Percentiles rank a stretch among this genome's conserved stretches.
Evolutionary conservation across 2,113 vertebrate genomes (phyloP).

Genomic region (Desmodus rotundus): DNA sequence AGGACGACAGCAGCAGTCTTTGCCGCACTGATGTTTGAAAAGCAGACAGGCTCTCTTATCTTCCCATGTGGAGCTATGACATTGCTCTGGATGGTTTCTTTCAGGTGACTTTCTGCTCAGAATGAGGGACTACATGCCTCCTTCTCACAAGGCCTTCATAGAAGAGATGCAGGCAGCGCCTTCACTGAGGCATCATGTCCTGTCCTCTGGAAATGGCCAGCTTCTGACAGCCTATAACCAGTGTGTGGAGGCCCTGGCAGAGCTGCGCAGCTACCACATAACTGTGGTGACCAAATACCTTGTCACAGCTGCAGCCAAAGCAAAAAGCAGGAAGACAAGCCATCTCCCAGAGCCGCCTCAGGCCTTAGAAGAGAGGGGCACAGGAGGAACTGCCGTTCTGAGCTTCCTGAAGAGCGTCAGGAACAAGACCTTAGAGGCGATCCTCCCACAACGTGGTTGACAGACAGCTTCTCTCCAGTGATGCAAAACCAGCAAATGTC

Average conservation of each 20-base stretch:
- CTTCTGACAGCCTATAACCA: conserved; percentile 81
- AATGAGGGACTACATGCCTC: conserved; percentile 94
- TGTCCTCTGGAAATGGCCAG: not conserved
- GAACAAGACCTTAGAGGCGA: conserved; percentile 76
- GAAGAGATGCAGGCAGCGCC: conserved; percentile 78
- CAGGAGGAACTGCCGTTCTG: conserved; percentile 88
- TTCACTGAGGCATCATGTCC: conserved; percentile 79
- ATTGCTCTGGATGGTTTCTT: not conserved
- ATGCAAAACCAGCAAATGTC: not conserved
- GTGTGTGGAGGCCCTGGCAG: conserved; percentile 82
- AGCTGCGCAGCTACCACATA: conserved; percentile 89
- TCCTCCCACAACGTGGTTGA: conserved; percentile 27
- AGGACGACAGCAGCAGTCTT: not conserved
- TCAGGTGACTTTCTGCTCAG: conserved; percentile 87
- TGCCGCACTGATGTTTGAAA: fast-evolving
- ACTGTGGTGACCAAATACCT: conserved; percentile 88
- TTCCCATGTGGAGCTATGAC: not conserved
- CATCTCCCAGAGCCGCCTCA: conserved; percentile 34
- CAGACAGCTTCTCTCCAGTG: not conserved
- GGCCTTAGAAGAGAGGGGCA: conserved; percentile 85
- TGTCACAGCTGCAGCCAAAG: conserved; percentile 75
- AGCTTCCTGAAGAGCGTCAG: conserved; percentile 90
- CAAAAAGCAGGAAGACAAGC: not conserved
- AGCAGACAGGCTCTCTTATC: not conserved
- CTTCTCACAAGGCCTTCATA: conserved; percentile 85